Evolutionary conservation across 2,797 vertebrate species (phyloP).

Genomic region (Pipistrellus pipistrellus): DNA sequence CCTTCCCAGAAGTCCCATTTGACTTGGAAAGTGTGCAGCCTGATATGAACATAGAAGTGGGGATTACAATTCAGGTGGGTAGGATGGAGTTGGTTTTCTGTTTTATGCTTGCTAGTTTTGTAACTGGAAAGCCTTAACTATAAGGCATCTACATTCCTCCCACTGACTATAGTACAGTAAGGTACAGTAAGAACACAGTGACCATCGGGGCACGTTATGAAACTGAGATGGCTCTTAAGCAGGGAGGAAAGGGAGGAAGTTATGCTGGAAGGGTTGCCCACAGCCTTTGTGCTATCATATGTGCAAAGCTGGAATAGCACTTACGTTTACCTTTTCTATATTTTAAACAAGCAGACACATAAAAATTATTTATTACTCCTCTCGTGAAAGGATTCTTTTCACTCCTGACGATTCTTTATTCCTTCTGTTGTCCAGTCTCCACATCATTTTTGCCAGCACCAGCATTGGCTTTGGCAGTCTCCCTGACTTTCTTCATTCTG

Average conservation of each 20-base stretch:
- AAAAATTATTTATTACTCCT: background rate
- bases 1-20: background rate
- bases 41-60: background rate
- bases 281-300: background rate
- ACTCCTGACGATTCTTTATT: background rate
- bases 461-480: no score
- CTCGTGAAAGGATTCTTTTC: no score
- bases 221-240: background rate
- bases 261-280: background rate
- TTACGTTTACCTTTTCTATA: background rate
- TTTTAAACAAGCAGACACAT: background rate
- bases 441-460: no score
- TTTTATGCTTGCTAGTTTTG: background rate
- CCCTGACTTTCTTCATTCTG: background rate
- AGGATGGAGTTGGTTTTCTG: background rate
- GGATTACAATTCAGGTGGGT: background rate
- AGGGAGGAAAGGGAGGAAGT: background rate
- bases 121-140: background rate
- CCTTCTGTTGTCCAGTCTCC: background rate
- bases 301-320: background rate
- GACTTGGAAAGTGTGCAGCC: background rate
- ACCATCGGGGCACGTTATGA: background rate
- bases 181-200: background rate
- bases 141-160: background rate
- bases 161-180: background rate